Evolutionary conservation across 1,140 invertebrate species (phyloP).

Genomic region (Mactra quadrangularis): DNA sequence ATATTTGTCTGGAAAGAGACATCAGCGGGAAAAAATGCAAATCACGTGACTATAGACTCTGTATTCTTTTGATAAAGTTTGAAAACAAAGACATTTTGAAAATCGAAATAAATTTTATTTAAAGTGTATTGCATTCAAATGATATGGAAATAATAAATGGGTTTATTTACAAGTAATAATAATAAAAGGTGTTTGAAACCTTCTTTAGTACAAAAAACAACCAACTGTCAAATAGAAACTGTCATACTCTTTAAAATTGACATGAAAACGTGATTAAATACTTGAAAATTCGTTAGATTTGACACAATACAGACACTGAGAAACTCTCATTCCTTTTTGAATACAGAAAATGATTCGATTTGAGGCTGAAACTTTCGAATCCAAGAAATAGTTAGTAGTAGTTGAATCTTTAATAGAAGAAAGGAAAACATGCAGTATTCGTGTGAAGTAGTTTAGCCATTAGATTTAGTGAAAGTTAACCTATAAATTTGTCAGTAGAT

Average conservation of each 20-base stretch:
- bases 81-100: slow-evolving; percentile 1
- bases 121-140: slow-evolving; percentile 30
- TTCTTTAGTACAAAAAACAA: too few species aligned
- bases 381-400: too few species aligned
- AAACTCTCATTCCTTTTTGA: neutral
- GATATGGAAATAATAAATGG: slow-evolving; percentile 47
- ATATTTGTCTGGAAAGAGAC: too few species aligned
- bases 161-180: slow-evolving; percentile 31
- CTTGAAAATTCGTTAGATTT: neutral
- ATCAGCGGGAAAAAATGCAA: too few species aligned
- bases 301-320: neutral
- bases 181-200: neutral
- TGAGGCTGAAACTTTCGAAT: too few species aligned
- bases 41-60: too few species aligned
- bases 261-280: neutral
- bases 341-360: neutral
- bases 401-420: neutral
- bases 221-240: too few species aligned
- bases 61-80: too few species aligned
- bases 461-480: neutral
- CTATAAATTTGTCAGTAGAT: neutral
- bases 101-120: slow-evolving; percentile 24
- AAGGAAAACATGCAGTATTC: neutral
- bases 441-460: neutral
- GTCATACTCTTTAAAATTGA: too few species aligned